Evolutionary conservation across 1,140 invertebrate species (phyloP).

Genomic region (Conus ventricosus): DNA sequence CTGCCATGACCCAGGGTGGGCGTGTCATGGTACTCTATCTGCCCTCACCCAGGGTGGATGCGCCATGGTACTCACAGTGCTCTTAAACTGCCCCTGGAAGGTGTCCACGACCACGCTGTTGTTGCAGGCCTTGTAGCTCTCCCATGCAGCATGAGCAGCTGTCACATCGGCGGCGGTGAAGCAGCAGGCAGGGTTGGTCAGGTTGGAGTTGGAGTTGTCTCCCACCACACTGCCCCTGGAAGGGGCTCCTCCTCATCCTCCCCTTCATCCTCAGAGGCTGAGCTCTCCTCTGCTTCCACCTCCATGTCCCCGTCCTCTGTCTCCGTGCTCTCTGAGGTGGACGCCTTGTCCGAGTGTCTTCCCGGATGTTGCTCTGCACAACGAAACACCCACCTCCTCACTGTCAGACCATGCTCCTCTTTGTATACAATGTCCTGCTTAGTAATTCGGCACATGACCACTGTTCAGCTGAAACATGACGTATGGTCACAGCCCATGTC

Average conservation of each 20-base stretch:
- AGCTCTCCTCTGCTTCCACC: constrained; percentile 33
- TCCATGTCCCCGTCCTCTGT: constrained; percentile 44
- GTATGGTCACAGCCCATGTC: too few species aligned
- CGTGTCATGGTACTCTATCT: too few species aligned
- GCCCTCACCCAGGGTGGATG: too few species aligned
- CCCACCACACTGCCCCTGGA: constrained; percentile 34
- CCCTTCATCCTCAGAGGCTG: constrained; percentile 43
- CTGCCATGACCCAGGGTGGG: too few species aligned
- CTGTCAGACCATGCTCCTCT: too few species aligned
- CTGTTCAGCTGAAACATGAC: too few species aligned
- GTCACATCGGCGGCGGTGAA: constrained; percentile 40
- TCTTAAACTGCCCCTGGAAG: constrained; percentile 85
- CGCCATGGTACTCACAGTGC: constrained; percentile 77
- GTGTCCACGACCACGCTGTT: constrained; percentile 83
- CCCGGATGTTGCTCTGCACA: constrained; percentile 54
- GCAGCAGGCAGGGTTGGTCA: constrained; percentile 39
- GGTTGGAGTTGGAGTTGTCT: not conserved
- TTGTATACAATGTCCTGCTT: too few species aligned
- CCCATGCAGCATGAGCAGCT: constrained; percentile 80
- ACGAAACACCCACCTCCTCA: not conserved
- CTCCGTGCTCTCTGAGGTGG: constrained; percentile 43
- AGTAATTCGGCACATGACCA: too few species aligned
- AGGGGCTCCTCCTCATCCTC: constrained; percentile 25
- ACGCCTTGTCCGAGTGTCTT: constrained; percentile 47
- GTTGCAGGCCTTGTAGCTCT: constrained; percentile 79